Conservation (phyloP, 2,888 invertebrate species). For the Sympetrum striolatum region DNA sequence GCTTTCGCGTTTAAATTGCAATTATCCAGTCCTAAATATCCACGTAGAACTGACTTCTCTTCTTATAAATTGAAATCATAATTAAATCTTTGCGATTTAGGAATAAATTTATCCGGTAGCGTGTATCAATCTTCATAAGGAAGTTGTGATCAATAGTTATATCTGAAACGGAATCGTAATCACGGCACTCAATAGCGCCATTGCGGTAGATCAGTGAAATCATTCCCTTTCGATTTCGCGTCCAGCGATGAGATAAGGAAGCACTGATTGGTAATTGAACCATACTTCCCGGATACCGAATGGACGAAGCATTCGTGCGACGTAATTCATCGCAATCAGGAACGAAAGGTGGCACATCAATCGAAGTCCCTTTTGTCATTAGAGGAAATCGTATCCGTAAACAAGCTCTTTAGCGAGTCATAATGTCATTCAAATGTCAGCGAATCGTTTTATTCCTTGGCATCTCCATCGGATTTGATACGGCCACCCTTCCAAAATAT, state of each 20-base stretch:
- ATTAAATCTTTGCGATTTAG: too few relatives aligned
- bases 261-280: neutral
- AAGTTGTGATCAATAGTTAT: too few relatives aligned
- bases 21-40: too few relatives aligned
- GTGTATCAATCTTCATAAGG: too few relatives aligned
- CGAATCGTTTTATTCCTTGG: neutral
- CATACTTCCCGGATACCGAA: neutral
- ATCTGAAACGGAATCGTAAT: too few relatives aligned
- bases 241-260: neutral
- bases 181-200: too few relatives aligned
- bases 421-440: conserved; percentile 17
- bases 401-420: neutral
- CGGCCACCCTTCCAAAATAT: neutral
- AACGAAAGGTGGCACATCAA: neutral
- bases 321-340: neutral
- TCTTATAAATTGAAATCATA: too few relatives aligned
- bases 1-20: too few relatives aligned
- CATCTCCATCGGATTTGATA: neutral
- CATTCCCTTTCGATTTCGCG: too few relatives aligned
- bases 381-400: neutral
- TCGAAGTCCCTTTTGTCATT: neutral
- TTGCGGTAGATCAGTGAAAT: too few relatives aligned
- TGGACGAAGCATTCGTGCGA: neutral
- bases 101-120: too few relatives aligned
- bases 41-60: too few relatives aligned